phyloP scores from a whole-genome alignment of 2,888 invertebrate species.

The Macaria notata region DNA sequence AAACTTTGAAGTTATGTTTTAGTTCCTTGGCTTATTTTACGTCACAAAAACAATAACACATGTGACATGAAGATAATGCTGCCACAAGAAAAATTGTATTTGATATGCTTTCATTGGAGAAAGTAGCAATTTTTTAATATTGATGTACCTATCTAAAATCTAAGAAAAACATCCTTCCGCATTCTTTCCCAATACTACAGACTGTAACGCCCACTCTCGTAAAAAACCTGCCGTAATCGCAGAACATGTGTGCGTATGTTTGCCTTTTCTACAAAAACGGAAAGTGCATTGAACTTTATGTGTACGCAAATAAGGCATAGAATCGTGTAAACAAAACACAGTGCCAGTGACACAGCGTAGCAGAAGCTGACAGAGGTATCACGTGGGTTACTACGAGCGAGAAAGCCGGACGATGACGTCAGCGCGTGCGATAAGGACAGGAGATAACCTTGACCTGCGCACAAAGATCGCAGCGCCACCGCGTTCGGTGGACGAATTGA shows the following conservation, averaged over 20 bases:
- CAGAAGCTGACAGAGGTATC: slow-evolving; percentile 42
- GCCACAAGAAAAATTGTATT: too few species aligned
- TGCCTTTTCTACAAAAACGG: slow-evolving; percentile 8
- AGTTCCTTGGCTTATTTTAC: too few species aligned
- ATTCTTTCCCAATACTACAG: slow-evolving; percentile 28
- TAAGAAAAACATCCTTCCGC: slow-evolving; percentile 23
- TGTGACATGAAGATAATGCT: too few species aligned
- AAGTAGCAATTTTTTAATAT: too few species aligned
- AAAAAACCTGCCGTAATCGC: slow-evolving; percentile 26
- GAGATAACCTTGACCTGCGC: slow-evolving; percentile 68
- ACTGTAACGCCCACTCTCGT: slow-evolving; percentile 22
- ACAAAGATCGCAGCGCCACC: slow-evolving; percentile 48
- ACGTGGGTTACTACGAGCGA: slow-evolving; percentile 47
- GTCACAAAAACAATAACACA: too few species aligned
- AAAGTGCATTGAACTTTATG: slow-evolving; percentile 18
- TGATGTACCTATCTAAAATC: too few species aligned
- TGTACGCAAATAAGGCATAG: slow-evolving; percentile 13
- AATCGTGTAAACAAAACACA: slow-evolving; percentile 15
- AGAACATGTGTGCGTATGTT: slow-evolving; percentile 24
- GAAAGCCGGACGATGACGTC: slow-evolving; percentile 32
- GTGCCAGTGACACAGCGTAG: slow-evolving; percentile 30
- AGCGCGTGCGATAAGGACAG: slow-evolving; percentile 45
- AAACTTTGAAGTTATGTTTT: too few species aligned
- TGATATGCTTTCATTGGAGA: too few species aligned
- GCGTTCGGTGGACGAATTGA: slow-evolving; percentile 40